A percentile compares a stretch with the other conserved stretches of the same genome.
Evolutionary conservation across 2,888 invertebrate genomes (phyloP).

Genomic region (Isotomurus palustris): DNA sequence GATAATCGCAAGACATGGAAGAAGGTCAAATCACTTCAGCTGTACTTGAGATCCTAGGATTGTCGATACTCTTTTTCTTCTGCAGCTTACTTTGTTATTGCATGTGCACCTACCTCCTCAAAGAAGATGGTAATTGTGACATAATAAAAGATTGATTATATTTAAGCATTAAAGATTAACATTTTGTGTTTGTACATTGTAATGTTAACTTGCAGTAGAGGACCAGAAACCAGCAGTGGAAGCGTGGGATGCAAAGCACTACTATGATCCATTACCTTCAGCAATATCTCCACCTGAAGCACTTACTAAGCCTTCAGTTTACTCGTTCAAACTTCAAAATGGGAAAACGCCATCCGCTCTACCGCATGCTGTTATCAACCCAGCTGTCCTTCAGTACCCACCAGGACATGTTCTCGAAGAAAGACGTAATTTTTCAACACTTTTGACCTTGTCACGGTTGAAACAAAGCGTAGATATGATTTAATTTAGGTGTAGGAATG

Average conservation of each 20-base stretch:
- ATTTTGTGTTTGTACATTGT: too few species aligned
- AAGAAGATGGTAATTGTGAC: conserved; percentile 12
- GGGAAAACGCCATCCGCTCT: conserved; percentile 19
- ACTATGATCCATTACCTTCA: conserved; percentile 27
- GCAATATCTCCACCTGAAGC: conserved; percentile 24
- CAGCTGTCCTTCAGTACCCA: conserved; percentile 27
- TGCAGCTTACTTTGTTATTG: conserved; percentile 25
- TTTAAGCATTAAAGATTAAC: too few species aligned
- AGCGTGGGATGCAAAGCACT: conserved; percentile 30
- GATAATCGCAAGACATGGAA: too few species aligned
- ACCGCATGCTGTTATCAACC: conserved; percentile 31
- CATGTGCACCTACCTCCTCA: conserved; percentile 20
- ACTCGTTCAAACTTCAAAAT: conserved; percentile 32
- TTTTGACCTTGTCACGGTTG: too few species aligned
- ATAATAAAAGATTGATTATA: too few species aligned
- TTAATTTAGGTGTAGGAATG: too few species aligned
- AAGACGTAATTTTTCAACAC: conserved; percentile 27
- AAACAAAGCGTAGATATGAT: too few species aligned
- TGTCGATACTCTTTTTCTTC: conserved; percentile 30
- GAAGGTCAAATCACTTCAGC: too few species aligned
- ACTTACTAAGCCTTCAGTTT: conserved; percentile 27
- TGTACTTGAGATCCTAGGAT: conserved; percentile 28
- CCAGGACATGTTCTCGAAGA: conserved; percentile 31
- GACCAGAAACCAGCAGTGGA: conserved; percentile 19
- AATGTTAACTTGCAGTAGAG: too few species aligned